Conservation (phyloP, 2,888 invertebrate genomes). For the Erannis defoliaria region DNA sequence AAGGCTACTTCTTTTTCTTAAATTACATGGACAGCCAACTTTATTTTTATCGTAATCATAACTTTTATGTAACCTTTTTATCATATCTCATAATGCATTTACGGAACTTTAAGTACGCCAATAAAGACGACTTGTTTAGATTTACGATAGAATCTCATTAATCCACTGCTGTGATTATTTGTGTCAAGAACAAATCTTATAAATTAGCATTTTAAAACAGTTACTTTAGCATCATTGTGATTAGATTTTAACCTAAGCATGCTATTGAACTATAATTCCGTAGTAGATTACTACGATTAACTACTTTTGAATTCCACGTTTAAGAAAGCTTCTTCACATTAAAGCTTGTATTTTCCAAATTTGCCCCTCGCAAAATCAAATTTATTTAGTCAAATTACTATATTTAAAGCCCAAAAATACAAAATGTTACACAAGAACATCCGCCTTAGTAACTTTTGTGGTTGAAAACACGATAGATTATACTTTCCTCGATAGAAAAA, state of each 20-base stretch:
- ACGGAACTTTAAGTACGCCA: slow-evolving; percentile 14
- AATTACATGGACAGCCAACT: background rate
- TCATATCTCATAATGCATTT: background rate
- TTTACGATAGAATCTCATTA: slow-evolving; percentile 46
- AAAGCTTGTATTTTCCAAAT: too few species aligned
- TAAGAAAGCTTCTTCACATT: slow-evolving; percentile 13
- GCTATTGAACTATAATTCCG: slow-evolving; percentile 22
- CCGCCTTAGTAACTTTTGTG: too few species aligned
- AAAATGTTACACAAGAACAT: too few species aligned
- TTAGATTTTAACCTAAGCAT: slow-evolving; percentile 42
- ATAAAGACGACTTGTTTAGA: slow-evolving; percentile 12
- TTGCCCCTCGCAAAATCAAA: too few species aligned
- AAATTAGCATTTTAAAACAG: slow-evolving; percentile 62
- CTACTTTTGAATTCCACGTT: slow-evolving; percentile 4
- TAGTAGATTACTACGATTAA: background rate
- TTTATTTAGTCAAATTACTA: too few species aligned
- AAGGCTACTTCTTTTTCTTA: too few species aligned
- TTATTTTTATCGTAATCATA: background rate
- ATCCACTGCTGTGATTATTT: slow-evolving; percentile 53
- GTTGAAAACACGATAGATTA: too few species aligned
- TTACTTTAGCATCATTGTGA: slow-evolving; percentile 40
- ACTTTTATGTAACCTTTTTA: background rate
- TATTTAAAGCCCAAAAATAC: too few species aligned
- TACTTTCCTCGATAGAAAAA: too few species aligned
- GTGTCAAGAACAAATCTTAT: slow-evolving; percentile 62